Evolutionary conservation across 2,888 invertebrate species (phyloP), one percentile per base, ranked within the genome.

Genomic region (Kuschelorhynchus macadamiae): DNA sequence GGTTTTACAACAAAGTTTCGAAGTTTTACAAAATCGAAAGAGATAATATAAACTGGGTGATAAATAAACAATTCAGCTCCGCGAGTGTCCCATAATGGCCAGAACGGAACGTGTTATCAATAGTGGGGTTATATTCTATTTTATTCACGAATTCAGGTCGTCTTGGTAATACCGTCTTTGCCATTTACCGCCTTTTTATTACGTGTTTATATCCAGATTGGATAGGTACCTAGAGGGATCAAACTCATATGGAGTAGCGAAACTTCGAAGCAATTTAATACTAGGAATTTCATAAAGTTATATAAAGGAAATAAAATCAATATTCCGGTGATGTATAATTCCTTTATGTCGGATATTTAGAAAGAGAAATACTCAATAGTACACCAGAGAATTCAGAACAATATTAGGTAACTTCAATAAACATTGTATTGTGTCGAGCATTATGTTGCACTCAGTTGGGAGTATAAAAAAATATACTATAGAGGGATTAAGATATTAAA

Each of bases 111-210:
- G 39, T 49, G 65, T 20, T 59, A 57, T 57, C 57, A 33, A 20
- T 50, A 67, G 30, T 44, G 42, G 20, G 52, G 62, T 56, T 61
- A 61, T 62, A 46, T 63, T 36, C 57, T 68, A 64, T 68, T 68
- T 68, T 63, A 68, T 68, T 68, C 59, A 68, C 32, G 68, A 64
- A 53, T 50, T 53, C 39, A 36, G 52, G 53, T 42, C 63, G 57
- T 62, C 57, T 52, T 68, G 55, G 63, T 55, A 63, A 68, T 68
- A 47, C 59, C 59, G 49, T 52, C 57, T 63, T 63, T 68, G 52
- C 64, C 60, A 60, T 64, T 69, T 69, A 68, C 69, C 69, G 69
- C 56, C 62, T 68, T 68, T 66, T 66, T 66, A 67, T 67, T 67
- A 61, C 67, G 56, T 67, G 67, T 61, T 67, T 67, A 67, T 50